Evolutionary conservation across 2,797 vertebrate species (phyloP).

Genomic region (Peromyscus melanophrys): DNA sequence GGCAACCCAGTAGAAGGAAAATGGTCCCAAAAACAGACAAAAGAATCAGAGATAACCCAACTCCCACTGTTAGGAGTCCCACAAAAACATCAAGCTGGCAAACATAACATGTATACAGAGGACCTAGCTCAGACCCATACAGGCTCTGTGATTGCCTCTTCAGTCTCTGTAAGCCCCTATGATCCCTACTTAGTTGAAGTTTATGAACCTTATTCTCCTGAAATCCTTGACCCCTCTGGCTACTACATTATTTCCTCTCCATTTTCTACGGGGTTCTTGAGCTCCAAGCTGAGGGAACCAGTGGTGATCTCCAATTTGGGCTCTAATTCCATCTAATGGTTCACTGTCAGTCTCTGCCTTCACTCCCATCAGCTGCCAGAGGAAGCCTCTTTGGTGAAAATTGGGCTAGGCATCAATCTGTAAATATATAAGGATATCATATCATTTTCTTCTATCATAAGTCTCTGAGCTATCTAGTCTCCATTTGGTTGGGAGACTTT

Average conservation of each 20-base stretch:
- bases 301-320: not conserved
- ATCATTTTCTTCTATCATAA: no score
- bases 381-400: not conserved
- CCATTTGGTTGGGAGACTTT: not conserved
- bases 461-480: no score
- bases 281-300: not conserved
- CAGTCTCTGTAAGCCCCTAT: not conserved
- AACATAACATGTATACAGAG: not conserved
- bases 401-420: not conserved
- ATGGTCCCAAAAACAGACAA: no score
- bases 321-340: not conserved
- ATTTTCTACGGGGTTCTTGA: not conserved
- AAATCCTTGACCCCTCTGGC: not conserved
- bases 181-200: not conserved
- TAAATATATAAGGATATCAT: not conserved
- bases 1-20: no score
- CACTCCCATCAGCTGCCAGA: not conserved
- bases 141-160: not conserved
- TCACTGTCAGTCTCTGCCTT: not conserved
- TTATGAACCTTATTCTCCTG: not conserved
- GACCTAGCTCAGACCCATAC: not conserved
- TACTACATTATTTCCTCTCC: not conserved
- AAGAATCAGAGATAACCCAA: not conserved
- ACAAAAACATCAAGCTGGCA: not conserved
- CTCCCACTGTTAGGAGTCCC: not conserved